Evolutionary conservation across 2,888 invertebrate genomes (phyloP), one percentile per base, ranked within the genome.

Genomic region (Limenitis camilla): DNA sequence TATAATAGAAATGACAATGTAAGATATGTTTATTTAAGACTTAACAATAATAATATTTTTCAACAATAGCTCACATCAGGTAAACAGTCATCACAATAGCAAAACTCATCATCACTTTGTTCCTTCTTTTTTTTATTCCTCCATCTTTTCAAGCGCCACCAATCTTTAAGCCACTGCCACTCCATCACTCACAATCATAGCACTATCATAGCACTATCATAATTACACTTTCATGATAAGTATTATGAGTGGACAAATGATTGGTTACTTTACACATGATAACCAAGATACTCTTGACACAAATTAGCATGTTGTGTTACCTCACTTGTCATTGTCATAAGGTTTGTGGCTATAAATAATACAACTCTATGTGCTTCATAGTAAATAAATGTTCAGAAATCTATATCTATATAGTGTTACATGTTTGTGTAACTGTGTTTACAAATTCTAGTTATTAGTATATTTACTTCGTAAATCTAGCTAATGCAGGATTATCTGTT

Each of bases 101-200:
- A 93, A 74, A 92, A 88, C 69, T 92, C 91, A 79, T 92, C 91
- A 71, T 88, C 89, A 74, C 70, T 79, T 65, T 81, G 81, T 61
- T 78, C 81, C 68, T 79, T 85, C 65, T 81, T 80, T 72, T 90
- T 89, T 68, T 81, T 88, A 72, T 85, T 90, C 64, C 91, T 90
- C 88, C 92, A 91, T 73, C 89, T 90, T 80, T 92, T 93, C 55
- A 93, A 85, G 57, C 93, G 89, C 93, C 93, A 93, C 93, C 93
- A 93, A 79, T 93, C 92, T 79, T 93, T 93, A 69, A 93, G 84
- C 92, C 93, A 93, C 67, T 91, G 90, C 93, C 93, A 93, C 87
- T 93, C 93, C 92, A 93, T 93, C 69, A 68, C 66, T 59, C 55
- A 64, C 67, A 63, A 69, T 66, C 60, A 57, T 58, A 62, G 57